phyloP scores from a whole-genome alignment of 2,113 vertebrate species.

The Megaceryle maxima region DNA sequence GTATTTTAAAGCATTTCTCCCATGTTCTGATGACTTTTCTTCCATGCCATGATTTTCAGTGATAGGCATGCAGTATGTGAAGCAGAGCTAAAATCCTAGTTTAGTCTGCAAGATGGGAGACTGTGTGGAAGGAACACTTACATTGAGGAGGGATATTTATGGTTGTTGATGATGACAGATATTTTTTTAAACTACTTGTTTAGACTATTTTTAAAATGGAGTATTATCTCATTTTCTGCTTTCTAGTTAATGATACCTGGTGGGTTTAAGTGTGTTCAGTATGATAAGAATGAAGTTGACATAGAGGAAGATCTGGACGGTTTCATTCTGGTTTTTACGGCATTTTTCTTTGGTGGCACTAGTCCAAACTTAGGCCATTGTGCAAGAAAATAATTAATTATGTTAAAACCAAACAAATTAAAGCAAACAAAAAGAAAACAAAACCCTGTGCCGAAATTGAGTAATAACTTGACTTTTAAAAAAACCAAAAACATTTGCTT shows the following conservation, averaged over 20 bases:
- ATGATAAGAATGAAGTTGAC: background rate
- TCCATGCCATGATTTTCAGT: background rate
- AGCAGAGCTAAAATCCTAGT: background rate
- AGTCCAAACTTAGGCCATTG: background rate
- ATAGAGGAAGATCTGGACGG: background rate
- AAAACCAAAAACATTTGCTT: constrained; percentile 29
- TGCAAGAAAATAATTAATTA: background rate
- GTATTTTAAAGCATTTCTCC: background rate
- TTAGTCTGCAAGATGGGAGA: background rate
- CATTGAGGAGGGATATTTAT: background rate
- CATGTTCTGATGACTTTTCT: background rate
- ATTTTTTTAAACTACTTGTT: background rate
- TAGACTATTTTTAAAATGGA: background rate
- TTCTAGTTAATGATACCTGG: background rate
- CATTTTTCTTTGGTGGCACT: background rate
- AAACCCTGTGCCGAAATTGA: background rate
- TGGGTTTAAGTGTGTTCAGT: background rate
- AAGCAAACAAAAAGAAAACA: background rate
- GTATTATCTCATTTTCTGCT: background rate
- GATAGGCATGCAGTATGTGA: background rate
- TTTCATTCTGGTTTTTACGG: background rate
- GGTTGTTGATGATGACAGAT: background rate
- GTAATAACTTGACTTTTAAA: background rate
- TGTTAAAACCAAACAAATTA: background rate
- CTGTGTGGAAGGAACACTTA: background rate